Conservation (phyloP, 2,113 vertebrate species). For the human (Homo sapiens) region DNA sequence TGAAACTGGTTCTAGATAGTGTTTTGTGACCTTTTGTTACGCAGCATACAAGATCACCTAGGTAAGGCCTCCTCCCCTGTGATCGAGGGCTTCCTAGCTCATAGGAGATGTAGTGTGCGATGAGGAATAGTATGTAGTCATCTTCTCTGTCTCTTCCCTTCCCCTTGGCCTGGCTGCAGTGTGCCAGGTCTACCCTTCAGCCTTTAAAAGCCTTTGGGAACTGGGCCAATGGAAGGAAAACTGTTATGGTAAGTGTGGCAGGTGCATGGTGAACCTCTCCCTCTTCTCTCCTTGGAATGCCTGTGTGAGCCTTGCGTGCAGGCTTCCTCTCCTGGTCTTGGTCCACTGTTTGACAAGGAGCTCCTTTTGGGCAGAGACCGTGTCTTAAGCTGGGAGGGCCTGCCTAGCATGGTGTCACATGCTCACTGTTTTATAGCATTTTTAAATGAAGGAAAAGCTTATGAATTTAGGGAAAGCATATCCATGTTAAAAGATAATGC, state of each 20-base stretch:
- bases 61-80: not conserved
- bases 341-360: not conserved
- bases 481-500: not conserved
- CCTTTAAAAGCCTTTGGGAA: not conserved
- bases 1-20: not conserved
- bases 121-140: not conserved
- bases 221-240: not conserved
- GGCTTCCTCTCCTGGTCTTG: not conserved
- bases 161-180: not conserved
- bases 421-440: not conserved
- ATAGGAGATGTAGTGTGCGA: not conserved
- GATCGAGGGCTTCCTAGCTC: not conserved
- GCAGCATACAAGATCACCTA: not conserved
- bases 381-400: not conserved
- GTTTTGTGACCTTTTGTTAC: not conserved
- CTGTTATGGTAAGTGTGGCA: too few relatives aligned
- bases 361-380: not conserved
- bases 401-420: too few relatives aligned
- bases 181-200: not conserved
- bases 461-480: not conserved
- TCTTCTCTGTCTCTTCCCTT: not conserved
- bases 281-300: not conserved
- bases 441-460: not conserved
- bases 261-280: fast-evolving
- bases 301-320: fast-evolving